phyloP scores from a whole-genome alignment of 2,797 vertebrate species.

The Apodemus agrarius region DNA sequence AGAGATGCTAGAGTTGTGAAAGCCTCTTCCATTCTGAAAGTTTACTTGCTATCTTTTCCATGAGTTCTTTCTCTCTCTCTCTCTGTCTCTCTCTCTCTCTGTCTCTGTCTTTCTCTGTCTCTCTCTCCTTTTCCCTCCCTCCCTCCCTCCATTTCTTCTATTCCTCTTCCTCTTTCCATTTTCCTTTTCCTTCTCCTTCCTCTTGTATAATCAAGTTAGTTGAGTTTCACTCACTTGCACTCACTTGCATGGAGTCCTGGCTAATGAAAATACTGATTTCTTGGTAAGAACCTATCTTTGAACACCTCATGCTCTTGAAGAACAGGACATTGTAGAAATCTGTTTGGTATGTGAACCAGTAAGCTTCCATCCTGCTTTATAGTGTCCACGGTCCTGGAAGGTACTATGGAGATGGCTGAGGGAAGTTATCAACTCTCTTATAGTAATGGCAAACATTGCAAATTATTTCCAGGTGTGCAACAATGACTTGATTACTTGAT shows the following conservation, averaged over 20 bases:
- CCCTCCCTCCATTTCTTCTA: accelerated
- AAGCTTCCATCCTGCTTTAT: background rate
- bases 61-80: too few relatives aligned
- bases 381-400: background rate
- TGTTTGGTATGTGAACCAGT: too few relatives aligned
- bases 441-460: background rate
- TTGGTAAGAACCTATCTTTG: background rate
- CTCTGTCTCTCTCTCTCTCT: background rate
- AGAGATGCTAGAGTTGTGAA: background rate
- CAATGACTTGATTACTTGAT: background rate
- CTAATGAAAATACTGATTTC: background rate
- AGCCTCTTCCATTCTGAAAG: background rate
- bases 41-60: background rate
- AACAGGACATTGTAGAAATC: background rate
- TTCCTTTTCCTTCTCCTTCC: accelerated
- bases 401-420: background rate
- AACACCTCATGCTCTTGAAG: background rate
- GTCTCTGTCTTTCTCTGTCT: accelerated
- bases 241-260: background rate
- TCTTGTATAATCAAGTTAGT: background rate
- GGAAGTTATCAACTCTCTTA: background rate
- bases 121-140: accelerated
- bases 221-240: background rate
- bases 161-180: too few relatives aligned
- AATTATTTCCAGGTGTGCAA: background rate